Evolutionary conservation across 2,113 vertebrate species (phyloP).

Genomic region (Poeciliopsis occidentalis): DNA sequence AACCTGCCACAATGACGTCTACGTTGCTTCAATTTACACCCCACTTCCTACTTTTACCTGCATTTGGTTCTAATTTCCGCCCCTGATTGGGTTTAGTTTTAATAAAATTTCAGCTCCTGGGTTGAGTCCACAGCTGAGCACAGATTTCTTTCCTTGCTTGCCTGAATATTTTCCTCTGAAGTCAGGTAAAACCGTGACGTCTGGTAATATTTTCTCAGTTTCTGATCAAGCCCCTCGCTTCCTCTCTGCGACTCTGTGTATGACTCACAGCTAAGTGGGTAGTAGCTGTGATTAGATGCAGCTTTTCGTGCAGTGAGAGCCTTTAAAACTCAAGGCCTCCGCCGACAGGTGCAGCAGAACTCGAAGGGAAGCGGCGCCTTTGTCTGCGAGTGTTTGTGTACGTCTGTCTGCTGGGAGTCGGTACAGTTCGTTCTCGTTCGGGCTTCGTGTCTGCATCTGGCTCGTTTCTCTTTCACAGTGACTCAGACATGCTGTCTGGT

Average conservation of each 20-base stretch:
- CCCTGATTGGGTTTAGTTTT: too few relatives aligned
- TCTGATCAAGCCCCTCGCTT: constrained; percentile 22
- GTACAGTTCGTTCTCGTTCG: constrained; percentile 42
- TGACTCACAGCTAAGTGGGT: constrained; percentile 36
- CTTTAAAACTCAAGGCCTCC: constrained; percentile 36
- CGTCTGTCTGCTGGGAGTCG: constrained; percentile 30
- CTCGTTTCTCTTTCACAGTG: constrained; percentile 69
- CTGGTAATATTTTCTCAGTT: background rate
- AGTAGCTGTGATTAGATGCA: constrained; percentile 23
- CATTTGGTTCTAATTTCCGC: too few relatives aligned
- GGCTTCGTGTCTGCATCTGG: constrained; percentile 55
- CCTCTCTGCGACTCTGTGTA: constrained; percentile 32
- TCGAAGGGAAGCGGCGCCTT: constrained; percentile 33
- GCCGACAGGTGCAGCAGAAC: constrained; percentile 21
- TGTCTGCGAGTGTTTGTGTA: constrained; percentile 16
- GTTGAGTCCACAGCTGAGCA: background rate
- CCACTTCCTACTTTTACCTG: too few relatives aligned
- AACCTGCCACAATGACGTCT: too few relatives aligned
- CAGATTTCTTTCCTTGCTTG: background rate
- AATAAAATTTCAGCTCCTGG: background rate
- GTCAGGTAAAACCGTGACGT: background rate
- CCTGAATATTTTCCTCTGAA: background rate
- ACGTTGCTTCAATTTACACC: too few relatives aligned
- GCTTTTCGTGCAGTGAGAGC: constrained; percentile 1
- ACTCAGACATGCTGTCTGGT: constrained; percentile 72